A percentile compares a stretch with the other conserved stretches of the same genome.
Evolutionary conservation across 2,797 vertebrate species (phyloP).

Genomic region (Serranus cabrilla): DNA sequence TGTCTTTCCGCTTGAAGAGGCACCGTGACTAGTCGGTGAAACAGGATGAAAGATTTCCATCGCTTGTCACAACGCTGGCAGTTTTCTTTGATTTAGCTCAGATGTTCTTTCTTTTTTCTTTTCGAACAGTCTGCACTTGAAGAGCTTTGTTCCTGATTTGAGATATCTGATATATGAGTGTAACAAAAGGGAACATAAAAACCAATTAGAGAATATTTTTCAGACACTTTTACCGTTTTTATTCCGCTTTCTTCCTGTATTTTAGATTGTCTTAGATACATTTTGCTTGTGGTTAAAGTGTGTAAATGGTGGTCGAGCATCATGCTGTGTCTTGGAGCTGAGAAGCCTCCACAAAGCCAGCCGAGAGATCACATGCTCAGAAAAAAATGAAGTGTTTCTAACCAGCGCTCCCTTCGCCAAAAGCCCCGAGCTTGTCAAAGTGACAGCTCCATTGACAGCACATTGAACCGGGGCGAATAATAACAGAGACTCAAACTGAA

Average conservation of each 20-base stretch:
- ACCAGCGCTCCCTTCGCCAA: slow-evolving; percentile 41
- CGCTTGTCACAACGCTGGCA: slow-evolving; percentile 41
- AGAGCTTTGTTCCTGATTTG: slow-evolving; percentile 16
- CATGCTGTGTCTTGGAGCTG: slow-evolving; percentile 64
- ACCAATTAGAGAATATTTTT: neutral
- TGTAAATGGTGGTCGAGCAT: slow-evolving; percentile 50
- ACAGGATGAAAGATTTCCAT: slow-evolving; percentile 45
- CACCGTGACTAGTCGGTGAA: slow-evolving; percentile 29
- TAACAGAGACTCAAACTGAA: slow-evolving; percentile 61
- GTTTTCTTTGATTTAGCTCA: slow-evolving; percentile 38
- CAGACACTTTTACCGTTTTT: too few species aligned
- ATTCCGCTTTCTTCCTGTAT: too few species aligned
- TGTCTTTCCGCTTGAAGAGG: slow-evolving; percentile 33
- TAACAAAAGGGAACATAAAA: slow-evolving; percentile 22
- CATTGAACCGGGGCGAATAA: slow-evolving; percentile 66
- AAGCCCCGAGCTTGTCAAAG: slow-evolving; percentile 48
- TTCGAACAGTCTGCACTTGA: slow-evolving; percentile 31
- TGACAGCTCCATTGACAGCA: slow-evolving; percentile 72
- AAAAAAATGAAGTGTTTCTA: slow-evolving; percentile 62
- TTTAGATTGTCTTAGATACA: too few species aligned
- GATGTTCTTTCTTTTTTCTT: slow-evolving; percentile 32
- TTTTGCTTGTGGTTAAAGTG: slow-evolving; percentile 41
- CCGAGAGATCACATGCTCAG: slow-evolving; percentile 53
- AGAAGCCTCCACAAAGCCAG: slow-evolving; percentile 64
- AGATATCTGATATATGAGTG: slow-evolving; percentile 7